phyloP scores from a whole-genome alignment of 2,888 invertebrate species.

The Dendrolimus houi region DNA sequence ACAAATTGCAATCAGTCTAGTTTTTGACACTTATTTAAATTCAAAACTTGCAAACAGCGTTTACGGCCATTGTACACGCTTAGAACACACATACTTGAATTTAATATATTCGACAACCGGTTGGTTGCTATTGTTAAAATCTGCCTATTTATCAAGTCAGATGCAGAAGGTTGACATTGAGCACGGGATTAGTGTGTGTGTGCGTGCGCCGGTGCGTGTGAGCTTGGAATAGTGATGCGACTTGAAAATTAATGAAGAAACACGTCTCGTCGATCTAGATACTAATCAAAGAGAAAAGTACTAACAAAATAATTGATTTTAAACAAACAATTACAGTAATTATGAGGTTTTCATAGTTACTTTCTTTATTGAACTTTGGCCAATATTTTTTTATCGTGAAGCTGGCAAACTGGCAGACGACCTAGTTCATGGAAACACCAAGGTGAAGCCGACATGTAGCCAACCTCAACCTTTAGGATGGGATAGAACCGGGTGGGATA shows the following conservation, averaged over 20 bases:
- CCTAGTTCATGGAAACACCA: no score
- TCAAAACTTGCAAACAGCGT: neutral
- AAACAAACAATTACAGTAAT: no score
- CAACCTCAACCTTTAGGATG: no score
- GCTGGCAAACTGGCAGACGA: no score
- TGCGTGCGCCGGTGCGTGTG: neutral
- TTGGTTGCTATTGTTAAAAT: conserved; percentile 5
- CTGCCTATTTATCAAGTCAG: conserved; percentile 24
- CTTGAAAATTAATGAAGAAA: neutral
- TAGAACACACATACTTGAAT: conserved; percentile 6
- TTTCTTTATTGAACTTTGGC: no score
- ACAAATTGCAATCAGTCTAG: neutral
- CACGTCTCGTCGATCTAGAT: no score
- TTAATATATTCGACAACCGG: neutral
- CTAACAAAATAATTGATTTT: no score
- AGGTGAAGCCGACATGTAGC: no score
- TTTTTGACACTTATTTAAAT: neutral
- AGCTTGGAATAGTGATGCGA: neutral
- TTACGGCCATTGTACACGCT: neutral
- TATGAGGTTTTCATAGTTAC: no score
- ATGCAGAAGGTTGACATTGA: conserved; percentile 59
- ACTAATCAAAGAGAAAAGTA: no score
- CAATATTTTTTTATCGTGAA: no score
- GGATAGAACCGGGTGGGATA: no score
- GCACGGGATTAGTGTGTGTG: conserved; percentile 16